Evolutionary conservation across 2,797 vertebrate genomes (phyloP).

Genomic region (Aselliscus stoliczkanus): DNA sequence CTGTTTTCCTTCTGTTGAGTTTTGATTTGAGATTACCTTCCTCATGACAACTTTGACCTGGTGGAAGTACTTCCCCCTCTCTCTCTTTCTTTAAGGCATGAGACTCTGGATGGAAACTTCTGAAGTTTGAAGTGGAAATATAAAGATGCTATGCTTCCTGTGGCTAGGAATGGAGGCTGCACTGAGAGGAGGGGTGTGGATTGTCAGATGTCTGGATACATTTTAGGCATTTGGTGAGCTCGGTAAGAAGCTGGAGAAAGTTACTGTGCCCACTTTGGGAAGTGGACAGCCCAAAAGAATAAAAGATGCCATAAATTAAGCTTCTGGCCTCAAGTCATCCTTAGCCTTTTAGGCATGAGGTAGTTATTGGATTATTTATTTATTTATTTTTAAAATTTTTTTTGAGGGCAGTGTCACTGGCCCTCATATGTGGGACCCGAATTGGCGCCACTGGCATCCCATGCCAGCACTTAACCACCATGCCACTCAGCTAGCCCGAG

Average conservation of each 20-base stretch:
- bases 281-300: neutral
- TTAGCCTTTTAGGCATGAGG: neutral
- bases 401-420: no score
- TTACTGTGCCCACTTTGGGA: neutral
- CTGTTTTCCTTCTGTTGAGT: neutral
- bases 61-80: conserved; percentile 25
- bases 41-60: conserved; percentile 29
- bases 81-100: neutral
- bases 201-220: neutral
- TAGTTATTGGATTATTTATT: conserved; percentile 2
- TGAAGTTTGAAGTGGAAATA: conserved; percentile 22
- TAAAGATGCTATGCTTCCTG: neutral
- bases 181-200: neutral
- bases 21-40: conserved; percentile 29
- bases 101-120: conserved; percentile 8
- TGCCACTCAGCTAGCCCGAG: no score
- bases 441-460: no score
- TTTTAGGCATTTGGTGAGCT: neutral
- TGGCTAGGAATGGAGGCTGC: neutral
- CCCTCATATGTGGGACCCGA: no score
- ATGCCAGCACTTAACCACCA: no score
- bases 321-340: neutral
- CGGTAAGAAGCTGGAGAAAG: conserved; percentile 26
- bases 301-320: neutral
- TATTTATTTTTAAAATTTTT: no score